Percentiles rank a stretch among this genome's conserved stretches.
These are phyloP conservation scores for Eulemur mongoz DNA, from an alignment of 2,797 vertebrate genomes.

Conservation along the genomic window DNA sequence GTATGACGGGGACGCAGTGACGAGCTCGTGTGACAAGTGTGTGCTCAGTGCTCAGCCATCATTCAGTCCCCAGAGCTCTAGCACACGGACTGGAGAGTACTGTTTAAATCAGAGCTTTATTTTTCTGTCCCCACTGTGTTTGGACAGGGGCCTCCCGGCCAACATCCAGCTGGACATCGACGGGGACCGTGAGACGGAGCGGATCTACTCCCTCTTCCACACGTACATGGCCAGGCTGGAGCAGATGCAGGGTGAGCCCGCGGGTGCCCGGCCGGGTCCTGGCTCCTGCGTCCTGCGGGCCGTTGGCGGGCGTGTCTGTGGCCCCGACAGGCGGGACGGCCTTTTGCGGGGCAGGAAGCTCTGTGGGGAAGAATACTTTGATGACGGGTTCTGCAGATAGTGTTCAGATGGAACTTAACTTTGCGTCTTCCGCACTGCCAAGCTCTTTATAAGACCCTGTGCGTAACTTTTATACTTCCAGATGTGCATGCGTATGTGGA, in stretches of 20 bases:
- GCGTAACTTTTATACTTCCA: conserved; percentile 10
- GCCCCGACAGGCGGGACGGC: not conserved
- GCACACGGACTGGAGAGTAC: not conserved
- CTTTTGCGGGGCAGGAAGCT: not conserved
- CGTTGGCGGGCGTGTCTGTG: no score
- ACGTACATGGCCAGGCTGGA: conserved; percentile 95
- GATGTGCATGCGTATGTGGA: not conserved
- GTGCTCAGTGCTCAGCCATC: not conserved
- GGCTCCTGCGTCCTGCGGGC: not conserved
- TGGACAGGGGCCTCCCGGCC: conserved; percentile 93
- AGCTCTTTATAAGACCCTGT: not conserved
- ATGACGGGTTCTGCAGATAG: conserved; percentile 25
- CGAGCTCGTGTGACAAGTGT: no score
- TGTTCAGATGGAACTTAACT: not conserved
- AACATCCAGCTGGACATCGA: conserved; percentile 99
- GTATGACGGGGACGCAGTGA: not conserved
- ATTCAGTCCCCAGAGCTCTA: not conserved
- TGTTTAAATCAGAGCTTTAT: not conserved
- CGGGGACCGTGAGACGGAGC: conserved; percentile 97
- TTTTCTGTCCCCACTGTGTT: not conserved
- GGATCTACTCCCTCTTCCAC: conserved; percentile 97
- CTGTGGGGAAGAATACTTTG: not conserved
- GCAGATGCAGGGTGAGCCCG: conserved; percentile 94
- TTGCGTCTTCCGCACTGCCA: conserved; percentile 24
- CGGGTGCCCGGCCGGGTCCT: not conserved